phyloP scores from a whole-genome alignment of 2,888 invertebrate species.

The Lagria hirta region DNA sequence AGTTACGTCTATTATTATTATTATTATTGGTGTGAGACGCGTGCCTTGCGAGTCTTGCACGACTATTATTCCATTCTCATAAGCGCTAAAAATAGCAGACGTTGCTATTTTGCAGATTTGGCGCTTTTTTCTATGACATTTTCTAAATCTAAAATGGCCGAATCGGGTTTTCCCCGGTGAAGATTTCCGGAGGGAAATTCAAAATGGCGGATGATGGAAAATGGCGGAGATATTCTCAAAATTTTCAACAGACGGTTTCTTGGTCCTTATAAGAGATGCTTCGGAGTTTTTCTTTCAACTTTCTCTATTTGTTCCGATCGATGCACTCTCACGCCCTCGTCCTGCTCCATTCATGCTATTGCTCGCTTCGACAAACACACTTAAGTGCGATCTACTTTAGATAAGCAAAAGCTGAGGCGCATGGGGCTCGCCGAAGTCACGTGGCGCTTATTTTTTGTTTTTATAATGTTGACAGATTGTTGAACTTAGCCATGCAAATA shows the following conservation, averaged over 20 bases:
- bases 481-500: too few species aligned
- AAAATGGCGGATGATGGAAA: not conserved
- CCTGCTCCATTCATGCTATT: slow-evolving; percentile 18
- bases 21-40: slow-evolving; percentile 21
- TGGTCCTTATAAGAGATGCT: slow-evolving; percentile 11
- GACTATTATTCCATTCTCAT: slow-evolving; percentile 16
- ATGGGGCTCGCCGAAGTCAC: too few species aligned
- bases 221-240: slow-evolving; percentile 1
- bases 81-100: slow-evolving; percentile 19
- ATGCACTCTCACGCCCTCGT: slow-evolving; percentile 25
- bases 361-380: too few species aligned
- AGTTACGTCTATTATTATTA: slow-evolving; percentile 30
- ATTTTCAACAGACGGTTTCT: slow-evolving; percentile 9
- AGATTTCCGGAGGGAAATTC: slow-evolving; percentile 1
- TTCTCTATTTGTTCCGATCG: slow-evolving; percentile 19
- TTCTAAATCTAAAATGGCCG: too few species aligned
- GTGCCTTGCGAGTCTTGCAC: slow-evolving; percentile 17
- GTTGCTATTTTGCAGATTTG: too few species aligned
- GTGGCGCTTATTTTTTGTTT: too few species aligned
- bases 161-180: not conserved
- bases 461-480: too few species aligned
- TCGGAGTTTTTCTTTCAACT: slow-evolving; percentile 8
- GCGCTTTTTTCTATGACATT: too few species aligned
- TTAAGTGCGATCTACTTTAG: too few species aligned
- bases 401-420: too few species aligned